phyloP scores from a whole-genome alignment of 2,888 invertebrate species.

The Dynastes maya region DNA sequence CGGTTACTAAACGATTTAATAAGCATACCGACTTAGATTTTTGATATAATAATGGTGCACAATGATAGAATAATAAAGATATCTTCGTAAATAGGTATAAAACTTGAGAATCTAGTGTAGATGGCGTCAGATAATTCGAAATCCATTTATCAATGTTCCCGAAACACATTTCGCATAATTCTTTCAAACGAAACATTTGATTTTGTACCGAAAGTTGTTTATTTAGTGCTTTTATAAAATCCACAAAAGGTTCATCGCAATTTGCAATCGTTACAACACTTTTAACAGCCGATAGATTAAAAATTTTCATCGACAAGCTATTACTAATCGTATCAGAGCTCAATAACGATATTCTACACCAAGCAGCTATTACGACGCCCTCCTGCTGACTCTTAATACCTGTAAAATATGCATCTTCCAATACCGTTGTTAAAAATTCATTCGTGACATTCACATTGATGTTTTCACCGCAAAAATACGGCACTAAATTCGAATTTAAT shows the following conservation, averaged over 20 bases:
- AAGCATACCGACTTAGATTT: constrained; percentile 68
- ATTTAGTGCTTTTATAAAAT: constrained; percentile 63
- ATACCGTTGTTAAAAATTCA: constrained; percentile 60
- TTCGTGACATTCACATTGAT: constrained; percentile 61
- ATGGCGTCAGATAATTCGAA: constrained; percentile 59
- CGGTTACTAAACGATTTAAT: constrained; percentile 71
- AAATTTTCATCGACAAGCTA: constrained; percentile 60
- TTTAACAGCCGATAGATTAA: constrained; percentile 60
- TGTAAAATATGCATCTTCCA: constrained; percentile 60
- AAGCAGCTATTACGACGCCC: constrained; percentile 62
- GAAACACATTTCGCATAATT: constrained; percentile 65
- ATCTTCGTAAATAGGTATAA: constrained; percentile 64
- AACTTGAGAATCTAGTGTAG: constrained; percentile 62
- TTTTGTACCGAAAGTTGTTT: constrained; percentile 55
- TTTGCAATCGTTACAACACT: constrained; percentile 51
- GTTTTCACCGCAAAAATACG: constrained; percentile 55
- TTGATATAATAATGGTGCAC: constrained; percentile 64
- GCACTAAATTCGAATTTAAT: constrained; percentile 22
- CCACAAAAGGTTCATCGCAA: constrained; percentile 61
- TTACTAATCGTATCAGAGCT: constrained; percentile 57
- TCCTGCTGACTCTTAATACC: constrained; percentile 61
- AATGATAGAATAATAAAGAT: constrained; percentile 63
- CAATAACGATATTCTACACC: constrained; percentile 65
- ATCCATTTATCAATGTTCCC: constrained; percentile 63
- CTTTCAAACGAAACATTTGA: constrained; percentile 53